A percentile compares a stretch with the other conserved stretches of the same genome.
These are phyloP conservation scores for Tyto alba DNA, from an alignment of 2,113 vertebrate genomes.

Conservation along the genomic window DNA sequence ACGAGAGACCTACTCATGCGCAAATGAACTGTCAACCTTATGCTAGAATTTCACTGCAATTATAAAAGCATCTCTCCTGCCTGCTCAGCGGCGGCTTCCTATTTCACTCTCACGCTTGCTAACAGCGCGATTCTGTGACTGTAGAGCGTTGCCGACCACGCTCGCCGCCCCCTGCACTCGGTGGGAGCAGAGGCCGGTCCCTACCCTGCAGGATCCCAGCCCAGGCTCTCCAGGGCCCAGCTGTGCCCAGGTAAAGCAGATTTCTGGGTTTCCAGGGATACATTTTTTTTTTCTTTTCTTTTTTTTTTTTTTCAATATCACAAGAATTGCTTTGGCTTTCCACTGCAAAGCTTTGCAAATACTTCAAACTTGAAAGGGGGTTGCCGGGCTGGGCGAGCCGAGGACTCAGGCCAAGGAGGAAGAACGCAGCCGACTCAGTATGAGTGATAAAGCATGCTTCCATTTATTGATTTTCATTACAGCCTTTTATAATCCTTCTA, in stretches of 20 bases:
- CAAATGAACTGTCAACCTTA: not conserved
- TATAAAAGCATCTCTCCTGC: not conserved
- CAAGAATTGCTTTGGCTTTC: not conserved
- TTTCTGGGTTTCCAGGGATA: not conserved
- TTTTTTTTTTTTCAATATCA: no score
- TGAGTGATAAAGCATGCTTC: no score
- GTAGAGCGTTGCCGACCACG: rapidly evolving
- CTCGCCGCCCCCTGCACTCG: not conserved
- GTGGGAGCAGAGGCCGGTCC: not conserved
- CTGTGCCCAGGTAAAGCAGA: not conserved
- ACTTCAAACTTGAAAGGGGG: not conserved
- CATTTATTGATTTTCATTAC: no score
- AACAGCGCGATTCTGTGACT: rapidly evolving
- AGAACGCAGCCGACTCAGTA: no score
- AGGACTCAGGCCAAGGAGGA: no score
- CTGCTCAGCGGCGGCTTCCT: not conserved
- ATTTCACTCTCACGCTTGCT: rapidly evolving
- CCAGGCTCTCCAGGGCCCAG: not conserved
- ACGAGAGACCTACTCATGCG: not conserved
- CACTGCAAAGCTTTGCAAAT: not conserved
- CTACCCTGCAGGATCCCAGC: not conserved
- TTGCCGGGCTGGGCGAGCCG: no score
- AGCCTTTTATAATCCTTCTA: no score
- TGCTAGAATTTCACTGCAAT: not conserved
- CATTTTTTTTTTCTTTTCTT: rapidly evolving